phyloP scores from a whole-genome alignment of 2,797 vertebrate genomes.

The Cossypha heuglini region DNA sequence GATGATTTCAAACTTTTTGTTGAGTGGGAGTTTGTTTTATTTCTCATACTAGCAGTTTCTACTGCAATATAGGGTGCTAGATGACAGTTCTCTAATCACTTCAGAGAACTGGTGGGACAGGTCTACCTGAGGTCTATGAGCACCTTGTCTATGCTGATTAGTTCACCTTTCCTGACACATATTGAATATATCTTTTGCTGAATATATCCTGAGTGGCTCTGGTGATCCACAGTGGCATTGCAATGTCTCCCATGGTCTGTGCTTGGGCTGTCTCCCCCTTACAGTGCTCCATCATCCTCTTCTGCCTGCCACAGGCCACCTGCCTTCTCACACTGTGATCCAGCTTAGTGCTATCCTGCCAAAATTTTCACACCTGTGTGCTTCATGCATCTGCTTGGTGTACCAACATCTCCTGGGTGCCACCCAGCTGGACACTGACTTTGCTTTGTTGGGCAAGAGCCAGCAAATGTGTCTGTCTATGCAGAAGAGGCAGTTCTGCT shows the following conservation, averaged over 20 bases:
- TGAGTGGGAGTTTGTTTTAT: background rate
- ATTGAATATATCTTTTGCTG: background rate
- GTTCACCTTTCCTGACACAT: background rate
- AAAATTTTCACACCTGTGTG: background rate
- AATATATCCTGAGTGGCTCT: background rate
- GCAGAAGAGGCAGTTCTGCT: background rate
- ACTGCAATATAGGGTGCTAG: background rate
- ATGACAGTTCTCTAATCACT: background rate
- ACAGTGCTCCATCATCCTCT: background rate
- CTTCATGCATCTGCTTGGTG: background rate
- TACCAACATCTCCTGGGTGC: background rate
- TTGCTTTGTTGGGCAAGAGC: background rate
- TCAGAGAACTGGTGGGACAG: background rate
- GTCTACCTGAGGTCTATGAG: background rate
- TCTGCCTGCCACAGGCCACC: background rate
- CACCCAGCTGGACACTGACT: background rate
- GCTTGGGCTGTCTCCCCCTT: rapidly evolving
- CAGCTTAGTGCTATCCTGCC: background rate
- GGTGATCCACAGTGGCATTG: background rate
- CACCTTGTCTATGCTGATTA: background rate
- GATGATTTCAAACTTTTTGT: background rate
- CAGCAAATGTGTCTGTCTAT: background rate
- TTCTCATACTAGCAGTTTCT: background rate
- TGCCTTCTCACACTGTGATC: background rate
- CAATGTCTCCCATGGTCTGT: background rate